phyloP scores from a whole-genome alignment of 2,113 vertebrate genomes.

The Pachyramphus minor region DNA sequence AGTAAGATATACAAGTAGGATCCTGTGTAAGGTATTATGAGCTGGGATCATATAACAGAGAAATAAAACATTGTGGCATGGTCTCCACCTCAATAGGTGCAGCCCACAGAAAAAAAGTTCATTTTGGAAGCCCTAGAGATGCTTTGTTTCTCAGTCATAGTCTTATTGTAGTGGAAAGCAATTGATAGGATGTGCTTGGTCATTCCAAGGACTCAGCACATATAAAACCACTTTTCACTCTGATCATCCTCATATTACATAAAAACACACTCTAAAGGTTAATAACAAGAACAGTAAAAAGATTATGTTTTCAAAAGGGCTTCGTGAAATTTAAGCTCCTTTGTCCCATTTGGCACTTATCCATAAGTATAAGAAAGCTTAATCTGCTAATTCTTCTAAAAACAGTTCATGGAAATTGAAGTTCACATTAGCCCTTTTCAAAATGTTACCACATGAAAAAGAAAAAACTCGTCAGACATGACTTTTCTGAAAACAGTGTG shows the following conservation, averaged over 20 bases:
- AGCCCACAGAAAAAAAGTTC: background rate
- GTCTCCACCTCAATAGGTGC: background rate
- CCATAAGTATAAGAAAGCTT: background rate
- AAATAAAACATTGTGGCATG: background rate
- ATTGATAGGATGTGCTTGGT: background rate
- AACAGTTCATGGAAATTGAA: background rate
- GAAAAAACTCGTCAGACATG: background rate
- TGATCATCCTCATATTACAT: background rate
- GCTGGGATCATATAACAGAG: background rate
- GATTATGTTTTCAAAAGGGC: background rate
- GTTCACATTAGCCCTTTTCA: background rate
- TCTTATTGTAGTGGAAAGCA: background rate
- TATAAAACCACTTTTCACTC: background rate
- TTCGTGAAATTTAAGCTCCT: conserved; percentile 7
- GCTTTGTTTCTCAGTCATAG: background rate
- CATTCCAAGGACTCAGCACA: background rate
- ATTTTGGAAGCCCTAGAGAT: background rate
- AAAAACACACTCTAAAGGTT: background rate
- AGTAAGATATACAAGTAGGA: background rate
- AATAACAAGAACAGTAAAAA: background rate
- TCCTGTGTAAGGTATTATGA: background rate
- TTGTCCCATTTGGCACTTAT: background rate
- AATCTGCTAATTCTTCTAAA: conserved; percentile 17
- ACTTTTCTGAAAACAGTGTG: background rate
- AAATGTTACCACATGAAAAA: background rate